These are phyloP conservation scores for Tapera naevia DNA, from an alignment of 2,797 vertebrate species.

Conservation along the genomic window DNA sequence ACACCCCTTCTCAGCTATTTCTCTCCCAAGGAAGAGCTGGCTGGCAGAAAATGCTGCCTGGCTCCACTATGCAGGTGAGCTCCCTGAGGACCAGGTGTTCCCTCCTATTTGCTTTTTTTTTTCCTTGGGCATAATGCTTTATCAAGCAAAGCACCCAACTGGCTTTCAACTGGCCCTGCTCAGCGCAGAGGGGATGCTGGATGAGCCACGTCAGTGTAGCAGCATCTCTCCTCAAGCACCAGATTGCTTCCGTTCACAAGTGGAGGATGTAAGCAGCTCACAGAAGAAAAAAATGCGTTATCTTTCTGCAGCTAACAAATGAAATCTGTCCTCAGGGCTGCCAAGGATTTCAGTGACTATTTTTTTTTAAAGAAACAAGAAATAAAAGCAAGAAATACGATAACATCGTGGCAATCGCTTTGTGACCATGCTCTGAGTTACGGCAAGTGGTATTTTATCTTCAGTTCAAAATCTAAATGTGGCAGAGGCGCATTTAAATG, in stretches of 20 bases:
- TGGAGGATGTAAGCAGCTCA: not conserved
- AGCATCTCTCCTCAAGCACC: not conserved
- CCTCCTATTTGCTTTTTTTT: not conserved
- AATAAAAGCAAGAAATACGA: conserved; percentile 63
- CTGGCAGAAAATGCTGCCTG: not conserved
- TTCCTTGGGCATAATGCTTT: not conserved
- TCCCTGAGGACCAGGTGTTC: rapidly evolving
- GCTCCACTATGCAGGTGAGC: not conserved
- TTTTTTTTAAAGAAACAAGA: conserved; percentile 51
- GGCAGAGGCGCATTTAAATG: conserved; percentile 59
- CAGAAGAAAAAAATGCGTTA: not conserved
- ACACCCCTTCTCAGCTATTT: rapidly evolving
- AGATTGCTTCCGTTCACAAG: not conserved
- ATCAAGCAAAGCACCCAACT: not conserved
- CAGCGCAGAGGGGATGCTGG: not conserved
- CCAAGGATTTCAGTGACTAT: not conserved
- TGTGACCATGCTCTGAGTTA: conserved; percentile 10
- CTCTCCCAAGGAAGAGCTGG: not conserved
- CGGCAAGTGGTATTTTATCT: conserved; percentile 48
- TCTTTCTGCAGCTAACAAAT: conserved; percentile 39
- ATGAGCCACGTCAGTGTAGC: not conserved
- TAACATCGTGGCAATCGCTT: not conserved
- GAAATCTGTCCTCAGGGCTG: conserved; percentile 2
- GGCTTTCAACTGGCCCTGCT: not conserved
- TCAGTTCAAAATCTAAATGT: conserved; percentile 64